These are phyloP conservation scores for Eupeodes latifasciatus DNA, from an alignment of 2,888 invertebrate genomes.

Conservation along the genomic window DNA sequence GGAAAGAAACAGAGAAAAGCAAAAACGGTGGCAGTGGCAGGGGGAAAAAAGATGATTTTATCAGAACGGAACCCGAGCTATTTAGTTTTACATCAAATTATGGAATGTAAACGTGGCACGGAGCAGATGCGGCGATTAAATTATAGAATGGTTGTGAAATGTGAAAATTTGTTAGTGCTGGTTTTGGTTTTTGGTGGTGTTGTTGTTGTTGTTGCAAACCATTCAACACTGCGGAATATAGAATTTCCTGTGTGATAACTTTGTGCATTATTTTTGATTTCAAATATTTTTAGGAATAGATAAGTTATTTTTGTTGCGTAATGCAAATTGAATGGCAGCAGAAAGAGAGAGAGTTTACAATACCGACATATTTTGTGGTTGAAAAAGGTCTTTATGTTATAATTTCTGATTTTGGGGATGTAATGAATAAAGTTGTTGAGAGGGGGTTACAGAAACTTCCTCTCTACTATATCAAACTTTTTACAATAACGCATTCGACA, in stretches of 20 bases:
- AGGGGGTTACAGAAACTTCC: no score
- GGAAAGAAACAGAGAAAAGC: not conserved
- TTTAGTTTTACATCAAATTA: constrained; percentile 75
- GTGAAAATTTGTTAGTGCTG: constrained; percentile 63
- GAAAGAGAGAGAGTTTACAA: no score
- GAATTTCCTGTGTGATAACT: not conserved
- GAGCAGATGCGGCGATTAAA: constrained; percentile 66
- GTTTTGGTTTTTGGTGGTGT: not conserved
- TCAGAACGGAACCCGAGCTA: constrained; percentile 58
- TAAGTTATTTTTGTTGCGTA: not conserved
- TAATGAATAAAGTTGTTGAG: no score
- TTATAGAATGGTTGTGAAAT: constrained; percentile 70
- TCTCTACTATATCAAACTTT: no score
- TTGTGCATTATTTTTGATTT: not conserved
- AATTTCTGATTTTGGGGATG: no score
- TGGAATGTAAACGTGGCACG: constrained; percentile 74
- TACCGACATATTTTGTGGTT: no score
- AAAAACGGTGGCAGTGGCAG: not conserved
- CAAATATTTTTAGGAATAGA: not conserved
- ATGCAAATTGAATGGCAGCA: not conserved
- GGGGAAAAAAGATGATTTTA: constrained; percentile 65
- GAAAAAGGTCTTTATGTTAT: no score
- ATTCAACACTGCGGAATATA: not conserved
- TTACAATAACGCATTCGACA: no score
- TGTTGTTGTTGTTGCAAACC: not conserved